Conservation (phyloP, 2,797 vertebrate species). For the Amblyopsis hoosieri region DNA sequence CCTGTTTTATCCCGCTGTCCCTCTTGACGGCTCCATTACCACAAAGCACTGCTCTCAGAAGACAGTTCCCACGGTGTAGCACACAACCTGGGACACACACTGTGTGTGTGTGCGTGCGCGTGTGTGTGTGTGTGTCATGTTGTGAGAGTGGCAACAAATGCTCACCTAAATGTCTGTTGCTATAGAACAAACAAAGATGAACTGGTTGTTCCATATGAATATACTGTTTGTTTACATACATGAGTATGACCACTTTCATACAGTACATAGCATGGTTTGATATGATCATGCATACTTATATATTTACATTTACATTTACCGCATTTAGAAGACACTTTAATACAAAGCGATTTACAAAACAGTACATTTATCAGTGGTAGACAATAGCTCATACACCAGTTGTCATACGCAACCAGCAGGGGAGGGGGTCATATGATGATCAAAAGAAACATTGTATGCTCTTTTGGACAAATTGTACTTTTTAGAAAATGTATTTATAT, state of each 20-base stretch:
- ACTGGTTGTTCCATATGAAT: neutral
- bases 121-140: constrained; percentile 3
- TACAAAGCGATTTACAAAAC: too few relatives aligned
- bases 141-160: too few relatives aligned
- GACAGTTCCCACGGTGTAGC: constrained; percentile 66
- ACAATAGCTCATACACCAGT: too few relatives aligned
- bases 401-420: too few relatives aligned
- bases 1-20: constrained; percentile 54
- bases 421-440: too few relatives aligned
- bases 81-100: constrained; percentile 49
- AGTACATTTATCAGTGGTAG: too few relatives aligned
- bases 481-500: neutral
- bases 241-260: neutral
- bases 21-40: constrained; percentile 41
- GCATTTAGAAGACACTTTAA: too few relatives aligned
- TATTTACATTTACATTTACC: too few relatives aligned
- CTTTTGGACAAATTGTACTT: too few relatives aligned
- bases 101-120: constrained; percentile 23
- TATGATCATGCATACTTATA: too few relatives aligned
- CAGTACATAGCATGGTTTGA: too few relatives aligned
- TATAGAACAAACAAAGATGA: neutral
- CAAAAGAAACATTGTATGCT: too few relatives aligned
- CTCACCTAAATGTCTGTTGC: constrained; percentile 41
- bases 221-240: neutral
- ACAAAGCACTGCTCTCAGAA: constrained; percentile 48